Percentiles rank a stretch among this genome's conserved stretches.
These are phyloP conservation scores for Nestor notabilis DNA, from an alignment of 2,113 vertebrate species.

Conservation along the genomic window DNA sequence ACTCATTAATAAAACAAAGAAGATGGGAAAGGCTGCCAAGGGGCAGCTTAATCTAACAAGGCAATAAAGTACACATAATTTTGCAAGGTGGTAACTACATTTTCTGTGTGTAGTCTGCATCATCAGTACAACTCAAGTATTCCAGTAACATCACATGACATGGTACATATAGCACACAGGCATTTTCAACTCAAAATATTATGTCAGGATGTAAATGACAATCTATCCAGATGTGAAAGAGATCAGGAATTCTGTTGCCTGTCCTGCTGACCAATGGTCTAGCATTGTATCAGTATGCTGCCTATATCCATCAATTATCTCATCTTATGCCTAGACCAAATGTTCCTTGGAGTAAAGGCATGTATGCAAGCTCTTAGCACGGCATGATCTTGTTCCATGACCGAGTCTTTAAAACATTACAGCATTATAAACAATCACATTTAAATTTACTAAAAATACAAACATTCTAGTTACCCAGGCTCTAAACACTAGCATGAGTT, in stretches of 20 bases:
- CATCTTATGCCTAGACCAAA: neutral
- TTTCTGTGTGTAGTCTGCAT: neutral
- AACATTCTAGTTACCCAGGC: neutral
- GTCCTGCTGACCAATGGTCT: neutral
- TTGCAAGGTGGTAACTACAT: slow-evolving; percentile 34
- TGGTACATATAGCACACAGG: neutral
- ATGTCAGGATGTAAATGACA: neutral
- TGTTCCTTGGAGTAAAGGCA: neutral
- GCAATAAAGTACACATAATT: slow-evolving; percentile 36
- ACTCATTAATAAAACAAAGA: slow-evolving; percentile 68
- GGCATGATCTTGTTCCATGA: neutral
- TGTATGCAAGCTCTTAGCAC: neutral
- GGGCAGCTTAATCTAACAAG: slow-evolving; percentile 60
- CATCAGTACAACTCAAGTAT: neutral
- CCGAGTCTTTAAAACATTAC: neutral
- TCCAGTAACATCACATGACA: neutral
- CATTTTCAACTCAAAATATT: neutral
- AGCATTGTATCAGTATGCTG: neutral
- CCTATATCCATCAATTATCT: neutral
- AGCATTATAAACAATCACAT: neutral
- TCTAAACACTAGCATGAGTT: neutral
- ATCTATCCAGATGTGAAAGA: neutral
- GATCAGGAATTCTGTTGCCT: neutral
- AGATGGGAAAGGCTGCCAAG: slow-evolving; percentile 50
- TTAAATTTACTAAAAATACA: neutral